phyloP scores from a whole-genome alignment of 1,140 invertebrate genomes.

The Tetragnatha versicolor region DNA sequence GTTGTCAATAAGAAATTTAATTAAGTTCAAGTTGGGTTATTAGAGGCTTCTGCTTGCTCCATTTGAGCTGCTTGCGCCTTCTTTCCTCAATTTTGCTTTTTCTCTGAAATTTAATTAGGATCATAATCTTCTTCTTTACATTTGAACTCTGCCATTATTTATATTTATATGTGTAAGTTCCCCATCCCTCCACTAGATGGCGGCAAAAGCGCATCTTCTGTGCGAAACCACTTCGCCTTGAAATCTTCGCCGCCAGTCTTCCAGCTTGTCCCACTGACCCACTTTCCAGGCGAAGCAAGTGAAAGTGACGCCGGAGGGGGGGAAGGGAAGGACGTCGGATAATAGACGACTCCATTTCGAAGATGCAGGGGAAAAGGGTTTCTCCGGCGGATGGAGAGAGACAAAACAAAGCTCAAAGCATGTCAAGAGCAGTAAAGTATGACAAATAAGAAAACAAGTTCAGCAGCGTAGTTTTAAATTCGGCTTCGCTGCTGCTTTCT shows the following conservation, averaged over 20 bases:
- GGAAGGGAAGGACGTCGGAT: conserved; percentile 26
- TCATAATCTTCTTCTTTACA: too few relatives aligned
- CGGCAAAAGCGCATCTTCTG: background rate
- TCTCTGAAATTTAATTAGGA: too few relatives aligned
- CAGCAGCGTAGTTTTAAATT: conserved; percentile 17
- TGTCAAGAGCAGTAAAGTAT: conserved; percentile 39
- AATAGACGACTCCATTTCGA: conserved; percentile 36
- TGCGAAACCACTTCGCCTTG: background rate
- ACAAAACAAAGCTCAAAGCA: conserved; percentile 18
- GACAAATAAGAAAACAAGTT: conserved; percentile 8
- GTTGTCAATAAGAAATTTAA: too few relatives aligned
- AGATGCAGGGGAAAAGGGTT: conserved; percentile 1
- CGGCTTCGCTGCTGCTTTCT: background rate
- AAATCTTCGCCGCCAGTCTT: conserved; percentile 4
- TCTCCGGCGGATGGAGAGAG: too few relatives aligned
- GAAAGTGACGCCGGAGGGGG: conserved; percentile 47
- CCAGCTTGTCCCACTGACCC: conserved; percentile 48
- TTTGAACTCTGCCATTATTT: too few relatives aligned
- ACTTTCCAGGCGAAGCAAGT: conserved; percentile 41
- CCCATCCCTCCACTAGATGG: conserved; percentile 13
- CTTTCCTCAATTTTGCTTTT: too few relatives aligned
- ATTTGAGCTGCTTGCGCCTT: too few relatives aligned
- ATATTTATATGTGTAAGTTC: too few relatives aligned
- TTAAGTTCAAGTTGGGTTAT: too few relatives aligned
- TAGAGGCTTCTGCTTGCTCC: too few relatives aligned